phyloP scores from a whole-genome alignment of 1,140 invertebrate genomes.

The Pinna nobilis region DNA sequence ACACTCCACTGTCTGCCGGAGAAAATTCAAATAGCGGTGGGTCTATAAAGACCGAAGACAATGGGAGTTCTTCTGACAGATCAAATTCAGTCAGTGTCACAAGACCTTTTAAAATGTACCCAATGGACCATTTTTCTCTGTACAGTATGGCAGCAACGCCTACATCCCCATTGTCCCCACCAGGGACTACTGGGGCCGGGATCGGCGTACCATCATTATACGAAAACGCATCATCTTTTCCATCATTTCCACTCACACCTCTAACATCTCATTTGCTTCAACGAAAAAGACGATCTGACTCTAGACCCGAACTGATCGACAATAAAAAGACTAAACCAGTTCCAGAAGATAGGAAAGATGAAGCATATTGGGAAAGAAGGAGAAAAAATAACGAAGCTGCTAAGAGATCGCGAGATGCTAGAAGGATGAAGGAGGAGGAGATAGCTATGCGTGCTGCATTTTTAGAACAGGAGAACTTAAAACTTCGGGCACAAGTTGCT shows the following conservation, averaged over 20 bases:
- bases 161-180: slow-evolving; percentile 32
- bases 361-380: slow-evolving; percentile 89
- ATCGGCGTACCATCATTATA: slow-evolving; percentile 48
- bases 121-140: slow-evolving; percentile 43
- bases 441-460: slow-evolving; percentile 91
- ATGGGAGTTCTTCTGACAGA: slow-evolving; percentile 8
- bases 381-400: slow-evolving; percentile 97
- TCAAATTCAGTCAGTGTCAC: slow-evolving; percentile 19
- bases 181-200: slow-evolving; percentile 32
- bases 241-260: slow-evolving; percentile 58
- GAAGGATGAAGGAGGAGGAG: slow-evolving; percentile 93
- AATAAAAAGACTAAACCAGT: slow-evolving; percentile 57
- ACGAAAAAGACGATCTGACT: slow-evolving; percentile 58
- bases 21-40: slow-evolving; percentile 30
- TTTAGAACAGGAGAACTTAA: slow-evolving; percentile 87
- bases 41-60: slow-evolving; percentile 32
- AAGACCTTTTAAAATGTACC: slow-evolving; percentile 55
- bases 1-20: slow-evolving; percentile 18
- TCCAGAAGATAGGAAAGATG: slow-evolving; percentile 80
- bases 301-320: slow-evolving; percentile 32
- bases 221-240: slow-evolving; percentile 48
- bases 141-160: slow-evolving; percentile 35
- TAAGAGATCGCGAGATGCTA: slow-evolving; percentile 92
- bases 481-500: slow-evolving; percentile 80
- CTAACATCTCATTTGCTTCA: slow-evolving; percentile 66